phyloP scores from a whole-genome alignment of 2,888 invertebrate species.

The Lordiphosa andalusiaca region DNA sequence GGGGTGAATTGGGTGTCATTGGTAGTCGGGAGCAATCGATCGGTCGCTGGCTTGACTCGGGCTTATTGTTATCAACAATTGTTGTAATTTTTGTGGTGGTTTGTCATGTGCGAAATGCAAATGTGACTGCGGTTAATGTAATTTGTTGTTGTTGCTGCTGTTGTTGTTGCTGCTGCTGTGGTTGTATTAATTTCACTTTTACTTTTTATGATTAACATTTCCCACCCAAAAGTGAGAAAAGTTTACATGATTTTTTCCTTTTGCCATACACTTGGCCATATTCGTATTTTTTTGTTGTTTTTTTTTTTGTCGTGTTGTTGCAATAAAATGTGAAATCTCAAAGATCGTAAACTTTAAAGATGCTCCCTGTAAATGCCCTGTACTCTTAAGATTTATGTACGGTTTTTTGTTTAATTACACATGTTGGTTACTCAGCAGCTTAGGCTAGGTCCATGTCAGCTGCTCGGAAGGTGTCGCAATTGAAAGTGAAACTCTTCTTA shows the following conservation, averaged over 20 bases:
- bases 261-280: slow-evolving; percentile 21
- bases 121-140: slow-evolving; percentile 59
- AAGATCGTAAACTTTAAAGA: slow-evolving; percentile 69
- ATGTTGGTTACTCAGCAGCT: slow-evolving; percentile 51
- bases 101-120: slow-evolving; percentile 67
- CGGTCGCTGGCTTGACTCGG: slow-evolving; percentile 18
- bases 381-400: slow-evolving; percentile 42
- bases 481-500: slow-evolving; percentile 70
- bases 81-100: slow-evolving; percentile 38
- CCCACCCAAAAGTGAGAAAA: slow-evolving; percentile 72
- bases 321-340: slow-evolving; percentile 72
- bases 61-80: slow-evolving; percentile 58
- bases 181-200: slow-evolving; percentile 74
- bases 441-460: slow-evolving; percentile 10
- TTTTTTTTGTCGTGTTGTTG: slow-evolving; percentile 25
- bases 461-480: slow-evolving; percentile 58
- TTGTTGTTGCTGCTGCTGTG: slow-evolving; percentile 33
- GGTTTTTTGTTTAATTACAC: slow-evolving; percentile 59
- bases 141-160: slow-evolving; percentile 30
- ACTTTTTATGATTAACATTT: slow-evolving; percentile 72
- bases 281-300: slow-evolving; percentile 35
- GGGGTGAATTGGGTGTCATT: slow-evolving; percentile 35
- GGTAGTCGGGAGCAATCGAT: slow-evolving; percentile 46
- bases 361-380: slow-evolving; percentile 35
- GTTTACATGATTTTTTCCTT: slow-evolving; percentile 59